Percentiles rank a stretch among this genome's conserved stretches.
phyloP scores from a whole-genome alignment of 1,140 invertebrate genomes.

The Megathymus violae region DNA sequence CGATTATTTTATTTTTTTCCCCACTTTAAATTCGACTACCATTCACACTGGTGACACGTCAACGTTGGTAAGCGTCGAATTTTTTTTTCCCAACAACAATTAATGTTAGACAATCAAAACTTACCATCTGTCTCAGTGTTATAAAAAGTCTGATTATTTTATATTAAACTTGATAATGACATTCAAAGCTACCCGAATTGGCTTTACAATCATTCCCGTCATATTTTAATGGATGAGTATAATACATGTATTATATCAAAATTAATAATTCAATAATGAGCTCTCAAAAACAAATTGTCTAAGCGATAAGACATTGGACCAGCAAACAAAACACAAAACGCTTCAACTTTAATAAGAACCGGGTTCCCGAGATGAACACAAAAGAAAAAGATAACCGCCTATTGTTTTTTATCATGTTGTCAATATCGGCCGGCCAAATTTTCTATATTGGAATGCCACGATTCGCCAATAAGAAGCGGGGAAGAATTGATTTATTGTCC shows the following conservation, averaged over 20 bases:
- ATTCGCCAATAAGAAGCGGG: slow-evolving; percentile 83
- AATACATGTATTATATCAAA: slow-evolving; percentile 52
- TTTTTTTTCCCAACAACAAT: too few species aligned
- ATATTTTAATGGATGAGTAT: slow-evolving; percentile 33
- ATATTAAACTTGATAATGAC: background rate
- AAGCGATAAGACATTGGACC: slow-evolving; percentile 71
- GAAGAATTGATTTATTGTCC: slow-evolving; percentile 84
- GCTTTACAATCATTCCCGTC: background rate
- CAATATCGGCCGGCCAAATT: slow-evolving; percentile 83
- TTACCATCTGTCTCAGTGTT: too few species aligned
- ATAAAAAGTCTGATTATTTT: too few species aligned
- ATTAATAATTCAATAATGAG: slow-evolving; percentile 79
- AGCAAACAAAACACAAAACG: slow-evolving; percentile 73
- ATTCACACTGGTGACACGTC: too few species aligned
- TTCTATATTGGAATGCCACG: slow-evolving; percentile 83
- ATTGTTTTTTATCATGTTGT: slow-evolving; percentile 83
- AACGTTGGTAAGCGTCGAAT: too few species aligned
- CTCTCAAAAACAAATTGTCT: slow-evolving; percentile 80
- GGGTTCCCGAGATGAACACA: slow-evolving; percentile 78
- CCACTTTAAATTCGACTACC: too few species aligned
- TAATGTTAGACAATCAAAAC: too few species aligned
- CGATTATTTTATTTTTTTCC: too few species aligned
- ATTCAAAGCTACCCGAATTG: background rate
- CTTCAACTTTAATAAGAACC: slow-evolving; percentile 77
- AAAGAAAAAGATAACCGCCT: slow-evolving; percentile 81